Base-by-base conservation (phyloP, 1,140 invertebrate genomes). In the Aethina tumida region DNA sequence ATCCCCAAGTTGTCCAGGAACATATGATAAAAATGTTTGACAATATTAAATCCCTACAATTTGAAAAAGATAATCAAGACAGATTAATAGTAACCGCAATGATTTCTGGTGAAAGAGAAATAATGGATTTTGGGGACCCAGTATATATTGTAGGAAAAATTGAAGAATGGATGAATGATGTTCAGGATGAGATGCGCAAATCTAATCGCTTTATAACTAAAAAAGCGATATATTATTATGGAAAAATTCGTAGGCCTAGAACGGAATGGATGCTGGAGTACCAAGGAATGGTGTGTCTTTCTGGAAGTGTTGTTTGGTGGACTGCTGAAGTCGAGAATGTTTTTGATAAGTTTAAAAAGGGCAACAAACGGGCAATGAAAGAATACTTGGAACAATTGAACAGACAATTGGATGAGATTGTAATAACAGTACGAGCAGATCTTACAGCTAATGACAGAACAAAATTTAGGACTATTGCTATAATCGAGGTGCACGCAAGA, bases 11-110 rank as follows among this genome's bases (percentile, higher is more conserved):
- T 55, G 83, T 93, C 9, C 88, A 94, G 63, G 83, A 90, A 53
- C 84, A 94, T 53, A 86, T 93, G 70, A 85, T 90, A 28, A 94
- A 95, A 73, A 92, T 94, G 84, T 94, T 87, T 64, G 86, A 93
- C 58, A 92, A 93, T 58, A 78, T 94, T 8, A 75, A 79, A 49
- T 75, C 76, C 28, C 65, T 93, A 35, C 68, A 73, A 27, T 33
- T 66, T 91, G 39, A 64, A 63, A 63, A 70, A 17, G 76, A 82
- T 49, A 71, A 65, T 35, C 69, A 70, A 3, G 74, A 77, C 34
- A 66, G 71, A 24, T 70, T 69, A 1, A 60, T 79, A 12, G 84
- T 79, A 1, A 76, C 69, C 13, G 88, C 81, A 24, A 79, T 94
- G 75, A 77, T 90, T 39, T 93, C 89, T 0, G 74, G 73, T 43